Conservation (phyloP, 2,888 invertebrate genomes). For the Troides helena region DNA sequence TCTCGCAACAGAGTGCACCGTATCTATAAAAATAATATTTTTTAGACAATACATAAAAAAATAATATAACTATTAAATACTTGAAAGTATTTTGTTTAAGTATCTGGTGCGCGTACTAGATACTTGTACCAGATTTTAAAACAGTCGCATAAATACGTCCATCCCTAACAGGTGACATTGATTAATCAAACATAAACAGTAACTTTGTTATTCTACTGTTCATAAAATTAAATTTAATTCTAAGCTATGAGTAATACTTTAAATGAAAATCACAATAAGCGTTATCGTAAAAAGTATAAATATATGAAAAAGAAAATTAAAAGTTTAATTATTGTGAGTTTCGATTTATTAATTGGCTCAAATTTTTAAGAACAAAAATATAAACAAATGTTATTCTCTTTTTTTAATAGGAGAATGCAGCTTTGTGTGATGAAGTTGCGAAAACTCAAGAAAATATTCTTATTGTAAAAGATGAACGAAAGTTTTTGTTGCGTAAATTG, state of each 20-base stretch:
- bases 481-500: conserved; percentile 88
- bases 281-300: conserved; percentile 83
- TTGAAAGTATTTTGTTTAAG: no score
- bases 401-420: conserved; percentile 86
- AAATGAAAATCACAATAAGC: conserved; percentile 58
- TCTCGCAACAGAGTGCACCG: no score
- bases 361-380: background rate
- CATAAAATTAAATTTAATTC: background rate
- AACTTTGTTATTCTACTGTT: background rate
- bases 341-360: background rate
- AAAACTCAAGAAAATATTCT: conserved; percentile 90
- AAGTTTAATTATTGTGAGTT: conserved; percentile 84
- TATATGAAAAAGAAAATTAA: conserved; percentile 82
- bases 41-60: no score
- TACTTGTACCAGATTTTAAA: no score
- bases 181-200: no score
- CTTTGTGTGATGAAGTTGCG: conserved; percentile 93
- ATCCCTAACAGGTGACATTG: no score
- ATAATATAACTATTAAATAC: no score
- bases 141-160: no score
- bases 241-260: conserved; percentile 45
- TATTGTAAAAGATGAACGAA: conserved; percentile 90
- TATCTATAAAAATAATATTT: no score
- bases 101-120: no score
- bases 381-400: background rate